Percentiles rank a stretch among this genome's conserved stretches.
These are phyloP conservation scores for Goniozus legneri DNA, from an alignment of 1,140 invertebrate species.

Conservation along the genomic window DNA sequence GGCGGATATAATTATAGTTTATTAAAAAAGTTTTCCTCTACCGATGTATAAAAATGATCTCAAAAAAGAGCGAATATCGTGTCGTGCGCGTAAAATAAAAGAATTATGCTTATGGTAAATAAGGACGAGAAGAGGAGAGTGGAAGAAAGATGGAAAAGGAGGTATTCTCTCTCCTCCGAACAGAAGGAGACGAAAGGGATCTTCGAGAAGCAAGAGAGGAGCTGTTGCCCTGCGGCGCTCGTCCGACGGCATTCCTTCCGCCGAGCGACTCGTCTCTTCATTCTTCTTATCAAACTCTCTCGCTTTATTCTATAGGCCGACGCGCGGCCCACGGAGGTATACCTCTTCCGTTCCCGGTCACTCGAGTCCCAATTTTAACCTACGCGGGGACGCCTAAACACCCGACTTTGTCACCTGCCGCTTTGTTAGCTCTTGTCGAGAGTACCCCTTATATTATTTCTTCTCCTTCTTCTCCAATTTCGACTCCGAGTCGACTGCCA, in stretches of 20 bases:
- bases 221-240: slow-evolving; percentile 47
- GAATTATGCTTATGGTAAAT: too few relatives aligned
- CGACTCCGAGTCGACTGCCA: slow-evolving; percentile 8
- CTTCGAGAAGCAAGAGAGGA: slow-evolving; percentile 24
- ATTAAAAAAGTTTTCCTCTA: too few relatives aligned
- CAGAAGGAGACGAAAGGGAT: slow-evolving; percentile 4
- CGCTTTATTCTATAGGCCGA: slow-evolving; percentile 32
- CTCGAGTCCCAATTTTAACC: slow-evolving; percentile 30
- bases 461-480: slow-evolving; percentile 1
- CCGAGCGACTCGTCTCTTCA: slow-evolving; percentile 34
- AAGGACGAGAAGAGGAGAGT: neutral
- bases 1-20: too few relatives aligned
- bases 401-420: slow-evolving; percentile 46
- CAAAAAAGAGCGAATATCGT: too few relatives aligned
- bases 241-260: slow-evolving; percentile 54
- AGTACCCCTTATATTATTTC: neutral
- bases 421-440: slow-evolving; percentile 16
- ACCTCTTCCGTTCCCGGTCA: slow-evolving; percentile 19
- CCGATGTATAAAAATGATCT: too few relatives aligned
- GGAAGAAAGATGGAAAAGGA: slow-evolving; percentile 16
- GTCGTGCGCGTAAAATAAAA: too few relatives aligned
- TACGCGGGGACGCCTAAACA: slow-evolving; percentile 34
- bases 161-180: too few relatives aligned
- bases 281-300: slow-evolving; percentile 39
- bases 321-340: slow-evolving; percentile 21